A percentile compares a stretch with the other conserved stretches of the same genome.
Evolutionary conservation across 2,113 vertebrate genomes (phyloP).

Genomic region (Oriolus oriolus): DNA sequence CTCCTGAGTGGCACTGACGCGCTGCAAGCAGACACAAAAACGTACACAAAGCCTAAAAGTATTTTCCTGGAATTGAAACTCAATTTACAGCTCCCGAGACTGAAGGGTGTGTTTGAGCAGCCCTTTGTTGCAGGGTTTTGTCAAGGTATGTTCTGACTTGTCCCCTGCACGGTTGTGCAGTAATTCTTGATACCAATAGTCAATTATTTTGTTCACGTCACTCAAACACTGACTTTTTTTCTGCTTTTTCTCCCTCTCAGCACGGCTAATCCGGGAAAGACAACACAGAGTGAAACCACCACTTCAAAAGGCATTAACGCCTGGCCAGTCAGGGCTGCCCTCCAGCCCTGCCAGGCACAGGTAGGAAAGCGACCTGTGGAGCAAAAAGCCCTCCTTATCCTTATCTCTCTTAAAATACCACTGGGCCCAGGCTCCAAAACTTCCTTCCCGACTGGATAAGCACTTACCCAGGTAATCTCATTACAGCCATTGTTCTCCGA

Average conservation of each 20-base stretch:
- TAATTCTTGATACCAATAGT: slow-evolving; percentile 35
- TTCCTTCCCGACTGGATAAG: neutral
- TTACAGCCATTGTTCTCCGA: slow-evolving; percentile 14
- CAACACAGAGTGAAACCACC: neutral
- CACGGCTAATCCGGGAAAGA: neutral
- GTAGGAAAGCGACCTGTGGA: neutral
- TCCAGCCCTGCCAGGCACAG: neutral
- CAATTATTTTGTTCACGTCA: slow-evolving; percentile 36
- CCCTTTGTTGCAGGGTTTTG: slow-evolving; percentile 24
- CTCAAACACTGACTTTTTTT: neutral
- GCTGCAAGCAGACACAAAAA: neutral
- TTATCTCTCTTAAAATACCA: neutral
- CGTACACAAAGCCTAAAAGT: neutral
- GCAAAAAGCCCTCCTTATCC: neutral
- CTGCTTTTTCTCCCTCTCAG: neutral
- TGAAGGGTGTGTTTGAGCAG: slow-evolving; percentile 14
- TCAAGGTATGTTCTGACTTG: slow-evolving; percentile 58
- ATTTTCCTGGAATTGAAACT: neutral
- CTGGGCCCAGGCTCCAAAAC: neutral
- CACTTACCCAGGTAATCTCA: slow-evolving; percentile 26
- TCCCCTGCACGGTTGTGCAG: slow-evolving; percentile 18
- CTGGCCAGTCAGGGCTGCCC: neutral
- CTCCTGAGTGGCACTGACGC: neutral
- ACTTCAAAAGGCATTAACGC: neutral
- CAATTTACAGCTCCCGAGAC: slow-evolving; percentile 24